phyloP scores from a whole-genome alignment of 2,888 invertebrate species.

The Polydrusus cervinus region DNA sequence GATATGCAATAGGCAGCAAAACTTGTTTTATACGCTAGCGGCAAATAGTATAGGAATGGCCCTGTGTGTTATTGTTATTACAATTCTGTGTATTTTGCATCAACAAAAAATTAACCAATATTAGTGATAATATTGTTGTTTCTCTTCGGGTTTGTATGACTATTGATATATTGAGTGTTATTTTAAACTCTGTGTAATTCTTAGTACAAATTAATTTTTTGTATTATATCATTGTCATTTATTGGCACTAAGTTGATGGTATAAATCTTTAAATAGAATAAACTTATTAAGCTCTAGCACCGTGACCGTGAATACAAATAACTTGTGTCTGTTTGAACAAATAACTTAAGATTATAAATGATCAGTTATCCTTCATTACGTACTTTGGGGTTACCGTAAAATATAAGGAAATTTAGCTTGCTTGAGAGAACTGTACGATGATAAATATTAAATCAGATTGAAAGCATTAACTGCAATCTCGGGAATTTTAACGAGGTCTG shows the following conservation, averaged over 20 bases:
- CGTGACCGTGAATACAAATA: conserved; percentile 19
- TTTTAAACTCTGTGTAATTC: too few relatives aligned
- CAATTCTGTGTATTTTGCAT: too few relatives aligned
- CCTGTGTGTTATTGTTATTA: too few relatives aligned
- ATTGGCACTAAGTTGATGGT: background rate
- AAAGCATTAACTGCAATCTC: background rate
- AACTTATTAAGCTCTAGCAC: conserved; percentile 6
- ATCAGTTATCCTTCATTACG: conserved; percentile 13
- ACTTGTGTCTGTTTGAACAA: too few relatives aligned
- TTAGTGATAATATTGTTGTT: too few relatives aligned
- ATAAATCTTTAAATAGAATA: conserved; percentile 13
- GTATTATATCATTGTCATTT: background rate
- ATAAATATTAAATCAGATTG: background rate
- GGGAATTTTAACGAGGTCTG: background rate
- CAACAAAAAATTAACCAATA: too few relatives aligned
- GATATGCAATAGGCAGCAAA: too few relatives aligned
- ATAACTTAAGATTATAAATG: conserved; percentile 23
- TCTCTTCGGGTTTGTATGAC: too few relatives aligned
- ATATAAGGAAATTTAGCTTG: conserved; percentile 12
- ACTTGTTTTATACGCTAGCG: too few relatives aligned
- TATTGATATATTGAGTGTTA: too few relatives aligned
- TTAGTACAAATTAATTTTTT: too few relatives aligned
- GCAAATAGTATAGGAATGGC: too few relatives aligned
- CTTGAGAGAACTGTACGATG: background rate
- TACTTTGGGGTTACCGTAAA: conserved; percentile 12